Conservation (phyloP, 1,140 invertebrate species). For the Hydropsyche tenuis region DNA sequence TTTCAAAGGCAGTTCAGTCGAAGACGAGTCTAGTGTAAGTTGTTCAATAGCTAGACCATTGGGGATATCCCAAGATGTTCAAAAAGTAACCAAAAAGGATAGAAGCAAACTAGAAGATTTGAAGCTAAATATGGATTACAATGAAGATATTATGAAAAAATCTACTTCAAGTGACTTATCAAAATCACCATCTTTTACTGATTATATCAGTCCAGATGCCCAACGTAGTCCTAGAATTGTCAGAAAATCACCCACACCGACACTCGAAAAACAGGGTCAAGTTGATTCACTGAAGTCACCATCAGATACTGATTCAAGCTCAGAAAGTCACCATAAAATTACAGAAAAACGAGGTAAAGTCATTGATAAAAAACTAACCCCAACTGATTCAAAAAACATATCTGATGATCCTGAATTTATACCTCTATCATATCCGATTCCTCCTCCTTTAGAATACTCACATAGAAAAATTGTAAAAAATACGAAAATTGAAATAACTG, state of each 20-base stretch:
- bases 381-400: background rate
- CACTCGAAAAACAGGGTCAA: constrained; percentile 67
- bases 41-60: constrained; percentile 78
- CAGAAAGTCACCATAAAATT: constrained; percentile 62
- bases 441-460: constrained; percentile 29
- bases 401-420: background rate
- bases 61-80: constrained; percentile 76
- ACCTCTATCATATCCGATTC: background rate
- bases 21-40: constrained; percentile 79
- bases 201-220: constrained; percentile 57
- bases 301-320: constrained; percentile 62
- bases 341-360: constrained; percentile 53
- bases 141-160: constrained; percentile 58
- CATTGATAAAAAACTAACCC: background rate
- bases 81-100: constrained; percentile 65
- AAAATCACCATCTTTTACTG: constrained; percentile 53
- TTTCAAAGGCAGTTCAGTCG: constrained; percentile 68
- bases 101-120: constrained; percentile 60
- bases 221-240: constrained; percentile 58
- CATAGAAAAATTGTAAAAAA: constrained; percentile 53
- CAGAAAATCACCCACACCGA: constrained; percentile 65
- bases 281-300: constrained; percentile 64
- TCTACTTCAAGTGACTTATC: constrained; percentile 59
- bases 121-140: constrained; percentile 61
- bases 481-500: constrained; percentile 62